Base-by-base conservation (phyloP, 2,113 vertebrate genomes). In the Sitta europaea region DNA sequence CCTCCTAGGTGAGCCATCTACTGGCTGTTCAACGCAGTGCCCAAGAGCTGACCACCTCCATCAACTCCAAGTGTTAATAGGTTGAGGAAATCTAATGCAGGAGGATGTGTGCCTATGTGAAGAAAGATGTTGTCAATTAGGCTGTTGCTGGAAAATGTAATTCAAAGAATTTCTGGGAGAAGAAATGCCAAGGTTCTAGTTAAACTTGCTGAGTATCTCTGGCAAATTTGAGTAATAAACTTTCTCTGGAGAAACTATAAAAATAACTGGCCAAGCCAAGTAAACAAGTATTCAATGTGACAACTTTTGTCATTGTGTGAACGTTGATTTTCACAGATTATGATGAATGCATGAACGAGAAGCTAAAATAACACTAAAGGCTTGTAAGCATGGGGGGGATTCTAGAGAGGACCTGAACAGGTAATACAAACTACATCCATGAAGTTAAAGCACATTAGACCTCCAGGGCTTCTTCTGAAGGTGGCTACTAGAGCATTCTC, bases 91-190 rank as follows among this genome's bases (percentile, higher is more conserved):
- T 76, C 29, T 80, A 89, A 58, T 12, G 72, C 68, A 76, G 62
- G 63, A 84, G 70, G 86, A 90, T 68, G 38, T 77, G 45, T 80
- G 80, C 48, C 80, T 92, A 33, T 36, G 33, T 61, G 67, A 92
- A 92, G 76, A 76, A 94, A 96, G 94, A 96, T 94, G 96, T 75
- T 97, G 84, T 89, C 77, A 96, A 92, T 94, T 96, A 96, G 43
- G 23, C 63, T 6, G 11, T 54, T 94, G 38, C 90, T 95, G 94
- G 75, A 95, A 88, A 94, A 97, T 58, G 91, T 62, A 24, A 72
- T 90, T 88, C 0, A 0, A 96, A 84, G 87, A 95, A 93, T 88
- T 93, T 92, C 58, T 84, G 79, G 62, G 71, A 68, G 74, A 95
- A 86, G 85, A 93, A 90, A 92, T 86, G 87, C 91, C 91, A 97